These are phyloP conservation scores for Microchirus variegatus DNA, from an alignment of 2,797 vertebrate species.

Conservation along the genomic window DNA sequence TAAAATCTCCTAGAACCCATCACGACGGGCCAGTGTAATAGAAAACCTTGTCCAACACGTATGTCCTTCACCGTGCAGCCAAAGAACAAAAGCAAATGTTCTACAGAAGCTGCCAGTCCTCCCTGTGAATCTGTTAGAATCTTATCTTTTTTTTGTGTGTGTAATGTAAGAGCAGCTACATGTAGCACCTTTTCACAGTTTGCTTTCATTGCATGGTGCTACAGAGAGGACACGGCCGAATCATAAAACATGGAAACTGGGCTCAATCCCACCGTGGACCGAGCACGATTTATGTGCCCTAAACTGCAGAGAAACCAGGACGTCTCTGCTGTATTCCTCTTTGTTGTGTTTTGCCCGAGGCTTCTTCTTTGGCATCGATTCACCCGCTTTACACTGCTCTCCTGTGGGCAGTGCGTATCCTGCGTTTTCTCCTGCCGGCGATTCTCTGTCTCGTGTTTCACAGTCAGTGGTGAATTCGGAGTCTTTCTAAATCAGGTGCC, in stretches of 20 bases:
- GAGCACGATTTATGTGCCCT: constrained; percentile 3
- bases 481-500: too few relatives aligned
- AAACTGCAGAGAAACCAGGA: constrained; percentile 22
- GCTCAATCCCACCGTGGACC: constrained; percentile 4
- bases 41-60: constrained; percentile 46
- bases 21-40: constrained; percentile 20
- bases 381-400: constrained; percentile 38
- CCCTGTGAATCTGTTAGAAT: constrained; percentile 6
- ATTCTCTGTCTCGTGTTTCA: constrained; percentile 29
- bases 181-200: constrained; percentile 10
- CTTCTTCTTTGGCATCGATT: constrained; percentile 56
- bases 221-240: constrained; percentile 9
- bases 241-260: constrained; percentile 20
- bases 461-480: background rate
- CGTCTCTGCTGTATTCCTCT: constrained; percentile 13
- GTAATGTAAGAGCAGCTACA: background rate
- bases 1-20: constrained; percentile 29
- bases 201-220: background rate
- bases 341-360: constrained; percentile 51
- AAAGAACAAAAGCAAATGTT: constrained; percentile 40
- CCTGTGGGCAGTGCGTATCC: constrained; percentile 42
- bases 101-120: constrained; percentile 39
- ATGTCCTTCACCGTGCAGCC: constrained; percentile 53
- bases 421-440: constrained; percentile 26
- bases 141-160: constrained; percentile 1